Conservation (phyloP, 2,797 vertebrate species). For the Catamblyrhynchus diadema region DNA sequence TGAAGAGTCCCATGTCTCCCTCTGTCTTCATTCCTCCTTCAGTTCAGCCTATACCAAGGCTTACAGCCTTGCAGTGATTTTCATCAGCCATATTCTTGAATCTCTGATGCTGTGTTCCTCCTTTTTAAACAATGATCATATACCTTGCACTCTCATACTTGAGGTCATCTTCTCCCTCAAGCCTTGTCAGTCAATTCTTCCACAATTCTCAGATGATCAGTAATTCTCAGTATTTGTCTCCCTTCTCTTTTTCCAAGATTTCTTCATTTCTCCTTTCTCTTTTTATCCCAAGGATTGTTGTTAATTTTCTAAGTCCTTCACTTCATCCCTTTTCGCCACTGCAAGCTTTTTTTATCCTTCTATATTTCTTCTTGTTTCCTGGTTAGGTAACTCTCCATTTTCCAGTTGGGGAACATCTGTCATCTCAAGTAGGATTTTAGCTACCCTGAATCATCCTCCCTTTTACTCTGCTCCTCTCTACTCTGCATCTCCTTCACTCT, state of each 20-base stretch:
- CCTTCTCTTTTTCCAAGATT: neutral
- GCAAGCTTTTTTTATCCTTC: neutral
- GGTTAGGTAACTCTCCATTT: neutral
- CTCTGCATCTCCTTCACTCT: neutral
- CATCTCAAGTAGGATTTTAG: neutral
- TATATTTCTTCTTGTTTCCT: neutral
- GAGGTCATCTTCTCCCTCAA: neutral
- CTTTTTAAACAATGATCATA: neutral
- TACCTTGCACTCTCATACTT: neutral
- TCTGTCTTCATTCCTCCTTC: neutral
- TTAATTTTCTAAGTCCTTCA: neutral
- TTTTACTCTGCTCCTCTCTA: neutral
- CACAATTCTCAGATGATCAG: neutral
- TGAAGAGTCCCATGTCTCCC: neutral
- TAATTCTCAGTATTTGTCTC: neutral
- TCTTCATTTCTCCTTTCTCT: neutral
- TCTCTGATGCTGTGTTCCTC: neutral
- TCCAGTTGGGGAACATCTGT: neutral
- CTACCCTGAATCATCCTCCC: constrained; percentile 7
- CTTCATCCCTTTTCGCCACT: neutral
- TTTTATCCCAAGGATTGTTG: neutral
- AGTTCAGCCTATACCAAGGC: neutral
- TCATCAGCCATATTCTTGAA: neutral
- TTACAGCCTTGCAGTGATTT: neutral
- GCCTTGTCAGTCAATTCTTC: neutral